These are phyloP conservation scores for Pemphigus obesinymphae DNA, from an alignment of 1,140 invertebrate species.

Conservation along the genomic window DNA sequence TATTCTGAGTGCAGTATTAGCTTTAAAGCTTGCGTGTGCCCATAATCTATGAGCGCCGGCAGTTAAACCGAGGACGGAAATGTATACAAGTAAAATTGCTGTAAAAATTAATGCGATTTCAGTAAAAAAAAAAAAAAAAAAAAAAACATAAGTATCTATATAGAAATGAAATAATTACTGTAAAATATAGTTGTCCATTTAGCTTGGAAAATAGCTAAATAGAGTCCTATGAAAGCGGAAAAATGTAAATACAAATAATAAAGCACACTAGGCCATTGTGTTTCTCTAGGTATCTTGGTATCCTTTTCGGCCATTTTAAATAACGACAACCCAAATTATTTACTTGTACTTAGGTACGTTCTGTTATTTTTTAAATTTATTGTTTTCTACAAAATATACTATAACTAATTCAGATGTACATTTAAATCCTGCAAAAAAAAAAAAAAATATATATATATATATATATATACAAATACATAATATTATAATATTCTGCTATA, in stretches of 20 bases:
- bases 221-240: constrained; percentile 59
- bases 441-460: neutral
- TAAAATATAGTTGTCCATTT: constrained; percentile 60
- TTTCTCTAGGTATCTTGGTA: constrained; percentile 50
- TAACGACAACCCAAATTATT: neutral
- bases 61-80: constrained; percentile 69
- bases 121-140: neutral
- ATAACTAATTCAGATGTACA: neutral
- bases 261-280: constrained; percentile 61
- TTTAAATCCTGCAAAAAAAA: neutral
- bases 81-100: constrained; percentile 58
- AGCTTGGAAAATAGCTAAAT: constrained; percentile 57
- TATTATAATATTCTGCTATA: neutral
- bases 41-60: constrained; percentile 86
- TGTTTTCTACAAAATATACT: neutral
- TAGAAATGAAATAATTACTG: constrained; percentile 55
- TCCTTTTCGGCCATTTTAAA: neutral
- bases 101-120: constrained; percentile 42
- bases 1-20: constrained; percentile 63
- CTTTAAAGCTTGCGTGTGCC: constrained; percentile 80
- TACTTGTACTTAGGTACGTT: neutral
- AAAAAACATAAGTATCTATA: neutral
- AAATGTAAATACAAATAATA: constrained; percentile 65
- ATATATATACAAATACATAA: too few relatives aligned
- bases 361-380: neutral